Evolutionary conservation across 2,888 invertebrate genomes (phyloP), one percentile per base, ranked within the genome.

Genomic region (Choristoneura rosaceana): DNA sequence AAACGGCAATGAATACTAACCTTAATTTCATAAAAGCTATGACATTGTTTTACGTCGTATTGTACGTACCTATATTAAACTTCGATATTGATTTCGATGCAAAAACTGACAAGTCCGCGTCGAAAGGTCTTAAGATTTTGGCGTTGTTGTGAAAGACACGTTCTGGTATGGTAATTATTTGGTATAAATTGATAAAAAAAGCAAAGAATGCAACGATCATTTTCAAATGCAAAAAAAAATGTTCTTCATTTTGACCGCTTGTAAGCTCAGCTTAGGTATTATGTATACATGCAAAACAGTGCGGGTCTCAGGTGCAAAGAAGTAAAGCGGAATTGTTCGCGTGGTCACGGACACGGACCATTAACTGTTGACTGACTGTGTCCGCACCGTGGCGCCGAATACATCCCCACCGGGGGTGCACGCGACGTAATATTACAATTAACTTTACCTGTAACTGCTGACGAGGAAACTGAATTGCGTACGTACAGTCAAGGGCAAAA

Each of bases 361-460:
- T 61, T 15, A 15, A 15, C 12, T n/a, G 38, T 38, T 38, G n/a
- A 38, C n/a, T 15, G n/a, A 15, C 12, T n/a, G 38, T 38, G 59
- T 38, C 59, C 14, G 33, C 59, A 59, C 17, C n/a, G 59, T 38
- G 60, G 38, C 60, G 55, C 55, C 25, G 33, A 58, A 58, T 58
- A 58, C 17, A 25, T 33, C 12, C 50, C 9, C 50, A 15, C 15
- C 15, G 17, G 50, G 15, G 15, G n/a, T 15, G 15, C 25, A 25
- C 25, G 10, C 25, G 10, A 55, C 25, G 12, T 55, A 55, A 25
- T 25, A 7, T 52, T 15, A 52, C 15, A 8, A 52, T 9, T 25
- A 10, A 10, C 55, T 25, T 10, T 55, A 59, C 34, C 4, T 58
- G 4, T 34, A 17, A 14, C 3, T 3, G 34, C 3, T n/a, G 4